Evolutionary conservation across 2,888 invertebrate species (phyloP).

Genomic region (Xestia rhomboidea): DNA sequence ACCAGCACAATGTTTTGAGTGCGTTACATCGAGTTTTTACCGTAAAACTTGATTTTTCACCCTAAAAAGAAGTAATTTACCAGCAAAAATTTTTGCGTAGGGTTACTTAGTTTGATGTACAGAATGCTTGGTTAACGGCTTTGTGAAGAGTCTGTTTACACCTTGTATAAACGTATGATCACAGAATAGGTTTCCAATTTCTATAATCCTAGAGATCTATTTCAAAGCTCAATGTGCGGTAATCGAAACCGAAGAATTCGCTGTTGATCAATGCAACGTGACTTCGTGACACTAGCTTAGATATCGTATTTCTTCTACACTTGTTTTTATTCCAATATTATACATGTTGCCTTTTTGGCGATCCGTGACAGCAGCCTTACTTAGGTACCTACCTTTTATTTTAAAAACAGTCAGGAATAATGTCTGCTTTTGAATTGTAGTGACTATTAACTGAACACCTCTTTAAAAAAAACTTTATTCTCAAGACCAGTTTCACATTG

Average conservation of each 20-base stretch:
- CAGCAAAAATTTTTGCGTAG: too few relatives aligned
- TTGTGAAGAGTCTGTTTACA: too few relatives aligned
- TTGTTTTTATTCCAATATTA: conserved; percentile 32
- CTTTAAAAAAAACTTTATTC: background rate
- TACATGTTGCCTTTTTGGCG: conserved; percentile 25
- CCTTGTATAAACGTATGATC: conserved; percentile 1
- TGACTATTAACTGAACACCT: background rate
- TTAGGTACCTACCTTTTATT: background rate
- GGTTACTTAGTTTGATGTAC: too few relatives aligned
- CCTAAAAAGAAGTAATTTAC: too few relatives aligned
- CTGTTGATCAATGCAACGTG: conserved; percentile 62
- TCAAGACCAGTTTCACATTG: background rate
- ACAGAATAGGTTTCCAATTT: conserved; percentile 45
- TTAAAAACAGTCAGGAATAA: background rate
- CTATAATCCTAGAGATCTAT: conserved; percentile 52
- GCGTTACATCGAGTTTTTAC: too few relatives aligned
- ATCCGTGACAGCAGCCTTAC: conserved; percentile 1
- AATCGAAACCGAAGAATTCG: conserved; percentile 58
- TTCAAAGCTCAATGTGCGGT: conserved; percentile 63
- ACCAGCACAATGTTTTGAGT: too few relatives aligned
- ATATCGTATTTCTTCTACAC: conserved; percentile 54
- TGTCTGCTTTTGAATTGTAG: background rate
- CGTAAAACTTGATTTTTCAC: too few relatives aligned
- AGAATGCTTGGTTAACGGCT: too few relatives aligned
- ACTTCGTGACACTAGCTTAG: conserved; percentile 51